Evolutionary conservation across 2,888 invertebrate species (phyloP), one percentile per base, ranked within the genome.

Genomic region (Agonopterix heracliana): DNA sequence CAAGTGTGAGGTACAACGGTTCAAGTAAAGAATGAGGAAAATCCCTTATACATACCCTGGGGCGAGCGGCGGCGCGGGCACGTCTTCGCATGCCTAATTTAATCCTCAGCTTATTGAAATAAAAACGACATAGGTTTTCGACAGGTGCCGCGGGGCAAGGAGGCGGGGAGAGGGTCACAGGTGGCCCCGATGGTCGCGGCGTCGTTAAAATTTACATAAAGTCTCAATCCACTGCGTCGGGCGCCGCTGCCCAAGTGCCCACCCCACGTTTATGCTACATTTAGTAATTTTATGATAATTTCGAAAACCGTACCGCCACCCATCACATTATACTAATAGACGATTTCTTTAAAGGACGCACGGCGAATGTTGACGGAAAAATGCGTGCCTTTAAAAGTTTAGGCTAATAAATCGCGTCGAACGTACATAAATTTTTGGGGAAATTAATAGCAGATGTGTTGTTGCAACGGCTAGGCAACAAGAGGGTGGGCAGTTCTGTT

Each of bases 231-330:
- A 79, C 83, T 72, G 71, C 81, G 81, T 66, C 81, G 78, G 71
- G 76, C 77, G 71, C 69, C 74, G 26, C 26, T 26, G 26, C 26
- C 26, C 26, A 26, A 26, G 81, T 81, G 82, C 77, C 86, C 85
- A 78, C 87, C 86, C 87, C 79, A 80, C 85, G 81, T 84, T 86
- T 80, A 88, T 87, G 88, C 88, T 87, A 88, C 88, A 88, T 88
- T 88, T 88, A 88, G 88, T 88, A 88, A 88, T 88, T 88, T 88
- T 88, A 88, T 88, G 88, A 88, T 88, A 88, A 88, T 88, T 88
- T 82, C 78, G 80, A 81, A 86, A 87, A 87, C 87, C 77, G 80
- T 81, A 79, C 86, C 80, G 75, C 87, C 86, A 84, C 88, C 88
- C 88, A 86, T 87, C 87, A 80, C 86, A 88, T 88, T 88, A 88